Evolutionary conservation across 37 sponge, comb jelly and placozoan species (phyloP).

Genomic region (Crambe crambe): DNA sequence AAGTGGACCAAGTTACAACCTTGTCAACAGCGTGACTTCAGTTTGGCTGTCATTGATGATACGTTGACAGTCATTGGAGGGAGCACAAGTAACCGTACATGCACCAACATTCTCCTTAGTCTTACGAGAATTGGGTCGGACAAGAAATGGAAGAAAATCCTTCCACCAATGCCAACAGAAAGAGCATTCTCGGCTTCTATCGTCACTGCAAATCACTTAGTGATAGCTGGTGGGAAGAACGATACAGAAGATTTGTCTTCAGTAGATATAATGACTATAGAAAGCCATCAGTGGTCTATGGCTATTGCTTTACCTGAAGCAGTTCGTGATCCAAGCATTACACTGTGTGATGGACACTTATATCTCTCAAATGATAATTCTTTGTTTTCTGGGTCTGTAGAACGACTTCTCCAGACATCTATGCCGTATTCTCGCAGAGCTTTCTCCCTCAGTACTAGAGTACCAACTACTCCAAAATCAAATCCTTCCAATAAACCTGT

Average conservation of each 20-base stretch:
- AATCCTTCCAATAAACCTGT: not conserved
- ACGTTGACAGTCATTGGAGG: not conserved
- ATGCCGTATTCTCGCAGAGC: no score
- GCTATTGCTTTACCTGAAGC: not conserved
- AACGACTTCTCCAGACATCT: not conserved
- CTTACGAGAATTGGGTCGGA: not conserved
- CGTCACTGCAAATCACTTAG: not conserved
- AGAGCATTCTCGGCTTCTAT: not conserved
- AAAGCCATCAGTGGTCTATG: constrained; percentile 2
- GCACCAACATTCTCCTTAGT: not conserved
- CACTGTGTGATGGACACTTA: not conserved
- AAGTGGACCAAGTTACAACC: not conserved
- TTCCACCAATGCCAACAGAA: constrained; percentile 16
- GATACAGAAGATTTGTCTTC: not conserved
- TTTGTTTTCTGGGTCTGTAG: not conserved
- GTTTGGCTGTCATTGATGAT: constrained; percentile 1
- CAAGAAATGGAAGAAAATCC: not conserved
- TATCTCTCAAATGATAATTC: not conserved
- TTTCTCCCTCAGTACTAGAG: no score
- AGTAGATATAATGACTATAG: constrained; percentile 1
- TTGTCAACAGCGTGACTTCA: no score
- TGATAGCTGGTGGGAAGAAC: constrained; percentile 9
- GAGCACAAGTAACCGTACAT: no score
- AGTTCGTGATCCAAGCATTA: not conserved
- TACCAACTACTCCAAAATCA: no score